These are phyloP conservation scores for Lucinisca nassula DNA, from an alignment of 2,888 invertebrate species.

Conservation along the genomic window DNA sequence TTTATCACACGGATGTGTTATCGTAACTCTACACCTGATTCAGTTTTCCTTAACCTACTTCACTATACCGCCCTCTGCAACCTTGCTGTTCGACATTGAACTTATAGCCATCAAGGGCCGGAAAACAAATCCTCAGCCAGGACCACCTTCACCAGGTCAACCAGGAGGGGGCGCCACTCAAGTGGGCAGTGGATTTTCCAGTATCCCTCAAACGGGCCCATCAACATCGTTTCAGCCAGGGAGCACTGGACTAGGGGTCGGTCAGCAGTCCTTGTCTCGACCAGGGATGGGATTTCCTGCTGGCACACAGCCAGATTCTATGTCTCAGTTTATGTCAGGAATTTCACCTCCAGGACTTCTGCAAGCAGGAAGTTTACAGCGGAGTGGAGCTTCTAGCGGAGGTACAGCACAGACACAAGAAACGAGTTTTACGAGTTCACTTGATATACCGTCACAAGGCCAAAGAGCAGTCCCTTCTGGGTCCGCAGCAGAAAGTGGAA, in stretches of 20 bases:
- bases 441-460: not conserved
- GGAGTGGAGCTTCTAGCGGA: too few relatives aligned
- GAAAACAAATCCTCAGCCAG: not conserved
- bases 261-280: not conserved
- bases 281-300: not conserved
- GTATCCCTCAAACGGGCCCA: not conserved
- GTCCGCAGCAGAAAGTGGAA: too few relatives aligned
- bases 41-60: conserved; percentile 51
- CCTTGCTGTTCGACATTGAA: conserved; percentile 60
- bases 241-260: not conserved
- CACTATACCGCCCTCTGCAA: conserved; percentile 56
- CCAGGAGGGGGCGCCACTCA: not conserved
- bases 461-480: too few relatives aligned
- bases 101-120: conserved; percentile 46
- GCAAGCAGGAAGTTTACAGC: too few relatives aligned
- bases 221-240: not conserved
- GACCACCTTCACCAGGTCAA: not conserved
- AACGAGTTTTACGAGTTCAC: not conserved
- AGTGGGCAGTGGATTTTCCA: not conserved
- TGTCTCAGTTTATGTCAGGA: not conserved
- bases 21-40: too few relatives aligned
- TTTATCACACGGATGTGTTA: too few relatives aligned
- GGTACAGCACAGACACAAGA: not conserved
- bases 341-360: not conserved
- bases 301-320: not conserved